Conservation (phyloP, 2,888 invertebrate genomes). For the Artemia sinica region DNA sequence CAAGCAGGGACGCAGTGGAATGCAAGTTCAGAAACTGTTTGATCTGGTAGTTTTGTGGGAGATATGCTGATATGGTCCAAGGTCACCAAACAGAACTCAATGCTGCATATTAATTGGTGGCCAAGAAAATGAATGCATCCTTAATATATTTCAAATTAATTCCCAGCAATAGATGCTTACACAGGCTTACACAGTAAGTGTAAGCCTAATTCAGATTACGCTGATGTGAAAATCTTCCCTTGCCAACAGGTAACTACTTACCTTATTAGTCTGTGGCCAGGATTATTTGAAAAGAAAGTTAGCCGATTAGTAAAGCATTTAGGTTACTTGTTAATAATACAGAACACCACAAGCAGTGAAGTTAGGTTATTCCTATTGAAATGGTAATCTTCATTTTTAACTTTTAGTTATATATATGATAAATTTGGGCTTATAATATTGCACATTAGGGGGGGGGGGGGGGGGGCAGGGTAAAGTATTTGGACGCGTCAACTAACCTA, state of each 20-base stretch:
- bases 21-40: background rate
- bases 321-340: too few relatives aligned
- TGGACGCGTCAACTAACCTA: too few relatives aligned
- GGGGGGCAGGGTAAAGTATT: too few relatives aligned
- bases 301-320: too few relatives aligned
- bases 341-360: too few relatives aligned
- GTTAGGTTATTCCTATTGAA: too few relatives aligned
- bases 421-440: too few relatives aligned
- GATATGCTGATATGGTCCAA: background rate
- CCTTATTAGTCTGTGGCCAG: too few relatives aligned
- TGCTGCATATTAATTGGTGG: conserved; percentile 8
- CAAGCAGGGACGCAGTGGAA: background rate
- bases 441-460: too few relatives aligned
- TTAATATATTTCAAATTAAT: background rate
- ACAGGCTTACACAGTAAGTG: conserved; percentile 1
- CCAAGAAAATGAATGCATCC: background rate
- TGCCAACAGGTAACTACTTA: conserved; percentile 7
- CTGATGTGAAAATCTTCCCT: background rate
- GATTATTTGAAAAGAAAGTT: too few relatives aligned
- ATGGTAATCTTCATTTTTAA: too few relatives aligned
- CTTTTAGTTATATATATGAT: too few relatives aligned
- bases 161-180: background rate
- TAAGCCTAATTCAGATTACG: conserved; percentile 7
- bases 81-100: background rate
- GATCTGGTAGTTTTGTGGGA: background rate